These are phyloP conservation scores for Cosmopolites sordidus DNA, from an alignment of 2,888 invertebrate genomes.

Conservation along the genomic window DNA sequence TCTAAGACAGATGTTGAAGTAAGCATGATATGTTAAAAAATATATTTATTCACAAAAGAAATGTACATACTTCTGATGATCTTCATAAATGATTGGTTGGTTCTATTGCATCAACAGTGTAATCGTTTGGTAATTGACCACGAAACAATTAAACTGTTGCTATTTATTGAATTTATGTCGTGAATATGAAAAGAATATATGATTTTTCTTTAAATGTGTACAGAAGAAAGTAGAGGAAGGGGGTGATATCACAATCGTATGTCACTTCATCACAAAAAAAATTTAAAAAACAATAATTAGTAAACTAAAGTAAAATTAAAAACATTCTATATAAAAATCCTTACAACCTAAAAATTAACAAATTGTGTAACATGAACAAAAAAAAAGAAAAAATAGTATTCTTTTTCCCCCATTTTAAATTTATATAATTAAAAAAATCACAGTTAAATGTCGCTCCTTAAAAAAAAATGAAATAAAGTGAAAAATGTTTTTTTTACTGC, in stretches of 20 bases:
- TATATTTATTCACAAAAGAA: neutral
- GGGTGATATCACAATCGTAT: constrained; percentile 26
- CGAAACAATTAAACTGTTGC: too few species aligned
- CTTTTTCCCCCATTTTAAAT: constrained; percentile 25
- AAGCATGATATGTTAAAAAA: neutral
- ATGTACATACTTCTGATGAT: neutral
- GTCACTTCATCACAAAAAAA: constrained; percentile 26
- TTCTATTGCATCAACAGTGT: neutral
- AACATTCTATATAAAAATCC: constrained; percentile 27
- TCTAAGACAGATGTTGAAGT: neutral
- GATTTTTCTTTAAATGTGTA: too few species aligned
- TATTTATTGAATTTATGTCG: too few species aligned
- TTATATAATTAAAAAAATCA: constrained; percentile 31
- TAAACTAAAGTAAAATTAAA: constrained; percentile 21
- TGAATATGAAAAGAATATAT: too few species aligned
- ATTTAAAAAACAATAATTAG: constrained; percentile 15
- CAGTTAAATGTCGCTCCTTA: constrained; percentile 29
- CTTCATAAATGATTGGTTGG: neutral
- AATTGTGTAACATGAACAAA: constrained; percentile 13
- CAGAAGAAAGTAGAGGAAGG: too few species aligned
- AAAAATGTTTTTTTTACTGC: constrained; percentile 4
- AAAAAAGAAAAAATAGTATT: constrained; percentile 26
- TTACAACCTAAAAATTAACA: constrained; percentile 23
- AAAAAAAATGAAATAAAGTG: constrained; percentile 15
- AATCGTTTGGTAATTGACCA: too few species aligned